Base-by-base conservation (phyloP, 2,888 invertebrate genomes). In the Nesidiocoris tenuis region DNA sequence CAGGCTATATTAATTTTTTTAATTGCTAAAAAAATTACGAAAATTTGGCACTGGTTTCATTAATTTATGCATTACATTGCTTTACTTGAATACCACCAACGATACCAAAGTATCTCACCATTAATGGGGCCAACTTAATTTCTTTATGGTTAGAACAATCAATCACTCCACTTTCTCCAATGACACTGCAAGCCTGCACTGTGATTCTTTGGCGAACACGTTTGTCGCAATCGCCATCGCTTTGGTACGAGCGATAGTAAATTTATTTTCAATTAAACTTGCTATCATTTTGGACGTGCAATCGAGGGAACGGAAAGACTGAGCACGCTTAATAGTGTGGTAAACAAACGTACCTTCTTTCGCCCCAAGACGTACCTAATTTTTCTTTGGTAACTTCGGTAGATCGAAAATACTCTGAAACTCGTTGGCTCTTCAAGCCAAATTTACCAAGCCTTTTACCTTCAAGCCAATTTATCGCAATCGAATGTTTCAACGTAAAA, bases 131-230 rank as follows among this genome's bases (percentile, higher is more conserved):
- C 64, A 79, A 39, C 75, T 78, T 79, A 63, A 72, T 61, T 19
- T 74, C 63, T 61, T 64, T 65, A 55, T 78, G 76, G 67, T 79
- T 79, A 64, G 76, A 78, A 63, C 67, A 71, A 68, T 79, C 79
- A 24, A 77, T 72, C 22, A 76, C n/a, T n/a, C n/a, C n/a, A n/a
- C n/a, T n/a, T n/a, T n/a, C n/a, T n/a, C n/a, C n/a, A n/a, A n/a
- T n/a, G n/a, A n/a, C n/a, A n/a, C n/a, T n/a, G n/a, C n/a, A n/a
- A n/a, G n/a, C n/a, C n/a, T n/a, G n/a, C 71, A 68, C 61, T 68
- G 61, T 56, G 75, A 61, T 61, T 76, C 74, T 64, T 77, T 76
- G 65, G 78, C 76, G 39, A 79, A 39, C 66, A 78, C 77, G 64
- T 74, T 68, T 23, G 74, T 78, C 22, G 78, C 75, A 61, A 78